Evolutionary conservation across 53 echinoderm and acorn worm genomes (phyloP).

Genomic region (Stichopus horrens): DNA sequence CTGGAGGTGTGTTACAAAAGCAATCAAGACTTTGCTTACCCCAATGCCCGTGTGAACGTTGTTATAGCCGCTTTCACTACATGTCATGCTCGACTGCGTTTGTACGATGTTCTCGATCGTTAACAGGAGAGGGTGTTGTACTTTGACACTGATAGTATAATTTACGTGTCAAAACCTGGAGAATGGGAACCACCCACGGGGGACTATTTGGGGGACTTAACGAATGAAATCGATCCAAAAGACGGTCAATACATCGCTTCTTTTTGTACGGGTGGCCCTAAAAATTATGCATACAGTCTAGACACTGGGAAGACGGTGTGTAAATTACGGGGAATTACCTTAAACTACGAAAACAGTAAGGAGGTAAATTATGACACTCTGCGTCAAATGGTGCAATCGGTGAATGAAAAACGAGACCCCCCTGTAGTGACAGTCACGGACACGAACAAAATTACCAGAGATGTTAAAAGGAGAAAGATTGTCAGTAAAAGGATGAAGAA

Average conservation of each 20-base stretch:
- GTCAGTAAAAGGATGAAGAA: constrained; percentile 42
- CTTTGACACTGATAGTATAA: constrained; percentile 58
- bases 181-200: constrained; percentile 60
- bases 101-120: constrained; percentile 49
- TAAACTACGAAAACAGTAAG: constrained; percentile 55
- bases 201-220: constrained; percentile 48
- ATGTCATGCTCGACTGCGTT: too few relatives aligned
- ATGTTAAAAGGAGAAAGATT: constrained; percentile 42
- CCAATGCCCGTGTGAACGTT: constrained; percentile 33
- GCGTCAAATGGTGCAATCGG: constrained; percentile 52
- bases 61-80: constrained; percentile 56
- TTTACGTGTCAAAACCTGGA: too few relatives aligned
- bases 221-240: constrained; percentile 19
- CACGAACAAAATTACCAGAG: constrained; percentile 43
- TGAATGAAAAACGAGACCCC: neutral
- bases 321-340: constrained; percentile 56
- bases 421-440: constrained; percentile 20
- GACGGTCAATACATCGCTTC: neutral
- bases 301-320: constrained; percentile 30
- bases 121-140: constrained; percentile 48
- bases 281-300: neutral
- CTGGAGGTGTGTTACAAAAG: constrained; percentile 17
- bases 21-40: constrained; percentile 25
- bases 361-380: constrained; percentile 61
- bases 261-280: constrained; percentile 19